Evolutionary conservation across 2,797 vertebrate species (phyloP), one percentile per base, ranked within the genome.

Genomic region (Diplodus puntazzo): DNA sequence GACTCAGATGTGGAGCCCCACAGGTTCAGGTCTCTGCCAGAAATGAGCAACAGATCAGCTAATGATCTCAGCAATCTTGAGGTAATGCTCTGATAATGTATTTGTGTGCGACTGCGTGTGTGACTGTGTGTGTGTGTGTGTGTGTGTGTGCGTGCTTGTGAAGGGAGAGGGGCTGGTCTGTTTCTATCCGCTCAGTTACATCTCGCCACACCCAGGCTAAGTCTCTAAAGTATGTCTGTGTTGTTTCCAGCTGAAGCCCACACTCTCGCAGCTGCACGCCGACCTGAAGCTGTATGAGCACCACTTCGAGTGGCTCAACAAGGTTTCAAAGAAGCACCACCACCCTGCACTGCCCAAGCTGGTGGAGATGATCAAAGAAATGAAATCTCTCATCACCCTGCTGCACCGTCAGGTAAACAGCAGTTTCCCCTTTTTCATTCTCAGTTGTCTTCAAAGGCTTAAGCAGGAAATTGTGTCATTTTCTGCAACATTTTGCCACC

Each of bases 281-380:
- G 95, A 96, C 88, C 90, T 96, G 75, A 95, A 94, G 88, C 89
- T 93, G 54, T 96, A 95, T 12, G 95, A 96, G 91, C 94, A 95
- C 81, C 95, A 96, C 90, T 96, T 96, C 50, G 95, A 95, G 81
- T 96, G 96, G 96, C 91, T 96, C 62, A 96, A 91, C 93, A 90
- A 30, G 79, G 90, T 94, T 27, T 94, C 95, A 42, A 93, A 93
- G 87, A 96, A 91, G 85, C 95, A 96, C 81, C 92, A 95, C 34
- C 93, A 95, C 79, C 89, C 91, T 14, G 87, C 92, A 4, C 77
- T 93, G 62, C 92, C 94, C 63, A 96, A 95, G 70, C 83, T 96
- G 77, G 86, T 75, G 12, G 95, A 96, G 82, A 94, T 96, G 92
- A 95, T 96, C 79, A 90, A 70, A 50, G 92, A 94, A 65, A 94